These are phyloP conservation scores for Tetraodon nigroviridis DNA, from an alignment of 2,113 vertebrate species.

Conservation along the genomic window DNA sequence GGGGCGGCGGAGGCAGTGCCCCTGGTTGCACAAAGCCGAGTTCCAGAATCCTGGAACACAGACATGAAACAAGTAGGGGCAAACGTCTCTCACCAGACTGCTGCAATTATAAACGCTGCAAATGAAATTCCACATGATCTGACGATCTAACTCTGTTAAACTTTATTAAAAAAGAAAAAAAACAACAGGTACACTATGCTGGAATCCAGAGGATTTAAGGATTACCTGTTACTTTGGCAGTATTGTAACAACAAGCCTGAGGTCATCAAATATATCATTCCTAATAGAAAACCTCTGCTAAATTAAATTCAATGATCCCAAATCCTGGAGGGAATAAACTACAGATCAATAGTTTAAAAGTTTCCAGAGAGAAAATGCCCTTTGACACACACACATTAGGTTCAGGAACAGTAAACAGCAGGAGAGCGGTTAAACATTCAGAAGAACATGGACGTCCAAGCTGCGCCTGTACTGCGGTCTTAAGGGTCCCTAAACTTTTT, in stretches of 20 bases:
- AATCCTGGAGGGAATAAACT: not conserved
- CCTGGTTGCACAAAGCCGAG: slow-evolving; percentile 77
- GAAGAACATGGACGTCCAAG: not conserved
- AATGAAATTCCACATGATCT: not conserved
- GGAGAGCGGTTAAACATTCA: not conserved
- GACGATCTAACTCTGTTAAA: not conserved
- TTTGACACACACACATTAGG: not conserved
- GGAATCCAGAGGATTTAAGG: too few relatives aligned
- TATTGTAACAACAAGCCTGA: too few relatives aligned
- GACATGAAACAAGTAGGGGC: slow-evolving; percentile 1
- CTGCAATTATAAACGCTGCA: not conserved
- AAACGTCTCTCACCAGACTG: too few relatives aligned
- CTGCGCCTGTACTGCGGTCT: slow-evolving; percentile 13
- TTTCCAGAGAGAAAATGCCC: not conserved
- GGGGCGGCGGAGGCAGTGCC: slow-evolving; percentile 66
- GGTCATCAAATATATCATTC: too few relatives aligned
- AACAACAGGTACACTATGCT: too few relatives aligned
- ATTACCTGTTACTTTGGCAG: too few relatives aligned
- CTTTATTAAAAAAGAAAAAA: too few relatives aligned
- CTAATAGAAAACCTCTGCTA: too few relatives aligned
- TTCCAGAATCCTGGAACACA: slow-evolving; percentile 86
- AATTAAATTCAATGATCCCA: not conserved
- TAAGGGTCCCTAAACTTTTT: not conserved
- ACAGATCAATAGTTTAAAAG: not conserved
- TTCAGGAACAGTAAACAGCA: not conserved